These are phyloP conservation scores for Pandemis heparana DNA, from an alignment of 2,888 invertebrate species.

Conservation along the genomic window DNA sequence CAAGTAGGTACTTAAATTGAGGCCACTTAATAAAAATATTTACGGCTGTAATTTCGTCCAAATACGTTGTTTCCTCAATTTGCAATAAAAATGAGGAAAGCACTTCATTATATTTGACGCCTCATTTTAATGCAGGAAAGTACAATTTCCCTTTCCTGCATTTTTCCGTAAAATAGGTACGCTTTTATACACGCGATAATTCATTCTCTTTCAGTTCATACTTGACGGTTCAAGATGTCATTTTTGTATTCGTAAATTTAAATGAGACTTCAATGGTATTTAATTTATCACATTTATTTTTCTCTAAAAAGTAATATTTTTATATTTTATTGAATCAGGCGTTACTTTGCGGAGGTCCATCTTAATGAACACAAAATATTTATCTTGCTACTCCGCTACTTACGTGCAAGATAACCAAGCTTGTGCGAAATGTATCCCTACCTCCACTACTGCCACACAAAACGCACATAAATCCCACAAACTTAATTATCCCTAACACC, in stretches of 20 bases:
- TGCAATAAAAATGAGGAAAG: slow-evolving; percentile 26
- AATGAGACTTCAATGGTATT: neutral
- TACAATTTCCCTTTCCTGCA: neutral
- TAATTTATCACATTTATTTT: neutral
- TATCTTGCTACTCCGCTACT: too few relatives aligned
- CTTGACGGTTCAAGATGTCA: slow-evolving; percentile 18
- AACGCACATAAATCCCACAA: too few relatives aligned
- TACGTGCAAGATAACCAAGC: too few relatives aligned
- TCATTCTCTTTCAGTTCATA: slow-evolving; percentile 18
- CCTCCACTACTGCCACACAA: too few relatives aligned
- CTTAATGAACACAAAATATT: too few relatives aligned
- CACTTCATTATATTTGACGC: slow-evolving; percentile 10
- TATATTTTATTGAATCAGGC: too few relatives aligned
- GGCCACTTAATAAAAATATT: slow-evolving; percentile 29
- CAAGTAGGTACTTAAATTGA: neutral
- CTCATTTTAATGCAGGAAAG: slow-evolving; percentile 16
- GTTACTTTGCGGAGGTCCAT: too few relatives aligned
- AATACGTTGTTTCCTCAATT: slow-evolving; percentile 37
- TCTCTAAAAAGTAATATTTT: too few relatives aligned
- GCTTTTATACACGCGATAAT: slow-evolving; percentile 32
- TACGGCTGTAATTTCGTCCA: slow-evolving; percentile 31
- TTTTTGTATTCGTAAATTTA: slow-evolving; percentile 20
- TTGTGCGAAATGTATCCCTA: too few relatives aligned
- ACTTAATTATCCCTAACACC: too few relatives aligned
- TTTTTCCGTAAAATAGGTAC: neutral